phyloP scores from a whole-genome alignment of 2,797 vertebrate species.

The Bradypus variegatus region DNA sequence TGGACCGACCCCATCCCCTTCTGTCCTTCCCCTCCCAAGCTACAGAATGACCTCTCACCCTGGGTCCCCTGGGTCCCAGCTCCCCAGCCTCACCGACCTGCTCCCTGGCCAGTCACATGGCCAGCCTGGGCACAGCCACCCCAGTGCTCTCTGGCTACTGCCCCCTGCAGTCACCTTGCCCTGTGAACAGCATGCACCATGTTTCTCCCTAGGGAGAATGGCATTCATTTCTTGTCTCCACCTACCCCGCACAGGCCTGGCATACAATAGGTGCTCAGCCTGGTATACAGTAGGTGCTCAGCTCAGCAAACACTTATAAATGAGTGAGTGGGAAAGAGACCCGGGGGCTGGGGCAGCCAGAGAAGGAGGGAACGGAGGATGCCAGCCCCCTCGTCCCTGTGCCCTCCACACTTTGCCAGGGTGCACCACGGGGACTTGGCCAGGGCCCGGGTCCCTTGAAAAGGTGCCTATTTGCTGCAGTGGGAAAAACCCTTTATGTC shows the following conservation, averaged over 20 bases:
- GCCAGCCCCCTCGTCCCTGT: no score
- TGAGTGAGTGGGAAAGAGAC: not conserved
- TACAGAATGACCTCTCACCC: not conserved
- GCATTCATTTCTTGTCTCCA: not conserved
- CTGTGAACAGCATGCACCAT: no score
- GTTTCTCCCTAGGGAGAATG: not conserved
- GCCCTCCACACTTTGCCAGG: not conserved
- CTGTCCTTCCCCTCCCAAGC: not conserved
- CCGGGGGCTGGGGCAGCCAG: not conserved
- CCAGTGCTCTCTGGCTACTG: no score
- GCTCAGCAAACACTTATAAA: not conserved
- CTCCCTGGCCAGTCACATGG: not conserved
- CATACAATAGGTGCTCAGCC: not conserved
- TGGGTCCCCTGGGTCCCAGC: not conserved
- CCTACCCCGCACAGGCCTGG: not conserved
- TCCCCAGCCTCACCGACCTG: not conserved
- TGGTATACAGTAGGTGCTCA: not conserved
- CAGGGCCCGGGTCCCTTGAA: not conserved
- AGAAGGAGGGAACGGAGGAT: not conserved
- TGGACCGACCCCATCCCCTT: not conserved
- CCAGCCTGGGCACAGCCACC: no score
- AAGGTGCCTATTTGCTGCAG: not conserved
- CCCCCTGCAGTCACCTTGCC: not conserved
- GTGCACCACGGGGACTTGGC: not conserved
- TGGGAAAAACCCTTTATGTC: not conserved